These are phyloP conservation scores for Psococerastis gibbosa DNA, from an alignment of 2,888 invertebrate species.

Conservation along the genomic window DNA sequence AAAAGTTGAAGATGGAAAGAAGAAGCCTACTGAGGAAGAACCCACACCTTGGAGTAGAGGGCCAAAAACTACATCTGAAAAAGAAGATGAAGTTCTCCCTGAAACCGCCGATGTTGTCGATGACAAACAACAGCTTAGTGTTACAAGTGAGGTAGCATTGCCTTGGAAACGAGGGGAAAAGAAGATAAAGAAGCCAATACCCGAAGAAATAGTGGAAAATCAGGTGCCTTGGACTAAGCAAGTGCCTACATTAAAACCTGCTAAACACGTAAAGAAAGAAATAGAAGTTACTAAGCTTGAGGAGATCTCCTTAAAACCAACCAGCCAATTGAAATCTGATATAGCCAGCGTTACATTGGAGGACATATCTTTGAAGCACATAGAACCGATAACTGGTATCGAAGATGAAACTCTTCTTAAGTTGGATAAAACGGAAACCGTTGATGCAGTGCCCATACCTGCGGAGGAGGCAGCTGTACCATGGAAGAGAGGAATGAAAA, in stretches of 20 bases:
- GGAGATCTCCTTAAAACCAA: constrained; percentile 20
- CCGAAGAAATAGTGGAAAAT: constrained; percentile 10
- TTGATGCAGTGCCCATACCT: constrained; percentile 13
- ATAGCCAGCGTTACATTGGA: constrained; percentile 22
- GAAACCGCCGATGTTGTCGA: no score
- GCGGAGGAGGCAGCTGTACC: constrained; percentile 13
- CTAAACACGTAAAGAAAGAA: constrained; percentile 15
- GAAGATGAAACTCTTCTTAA: constrained; percentile 19
- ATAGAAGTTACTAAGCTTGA: constrained; percentile 13
- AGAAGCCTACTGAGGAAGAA: constrained; percentile 15
- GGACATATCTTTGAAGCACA: constrained; percentile 30
- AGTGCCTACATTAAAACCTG: constrained; percentile 14
- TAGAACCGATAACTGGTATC: constrained; percentile 16
- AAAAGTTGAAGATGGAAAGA: constrained; percentile 11
- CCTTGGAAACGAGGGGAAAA: background rate
- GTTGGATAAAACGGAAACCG: constrained; percentile 12
- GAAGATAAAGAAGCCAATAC: background rate
- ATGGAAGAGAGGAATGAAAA: constrained; percentile 15
- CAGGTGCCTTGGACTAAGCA: constrained; percentile 13
- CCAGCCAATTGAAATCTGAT: constrained; percentile 12
- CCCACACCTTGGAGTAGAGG: constrained; percentile 21
- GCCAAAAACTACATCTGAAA: constrained; percentile 24
- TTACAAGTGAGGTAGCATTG: background rate
- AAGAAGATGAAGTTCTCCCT: constrained; percentile 19
- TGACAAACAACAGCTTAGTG: constrained; percentile 1